Conservation (phyloP, 2,797 vertebrate species). For the Petrocephalus sullivani region DNA sequence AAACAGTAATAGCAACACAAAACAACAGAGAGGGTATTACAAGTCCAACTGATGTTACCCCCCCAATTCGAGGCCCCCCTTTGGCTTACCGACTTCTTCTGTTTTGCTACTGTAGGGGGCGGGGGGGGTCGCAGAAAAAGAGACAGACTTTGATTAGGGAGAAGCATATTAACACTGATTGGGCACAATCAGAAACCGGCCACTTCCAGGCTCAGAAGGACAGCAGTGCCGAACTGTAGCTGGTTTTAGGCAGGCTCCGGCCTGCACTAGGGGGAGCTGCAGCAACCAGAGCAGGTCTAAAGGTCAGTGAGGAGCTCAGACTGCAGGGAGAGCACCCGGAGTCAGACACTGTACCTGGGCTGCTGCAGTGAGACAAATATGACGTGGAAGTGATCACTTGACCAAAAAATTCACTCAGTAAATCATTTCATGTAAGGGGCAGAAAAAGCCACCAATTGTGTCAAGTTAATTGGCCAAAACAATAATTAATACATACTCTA, state of each 20-base stretch:
- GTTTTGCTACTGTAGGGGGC: conserved; percentile 81
- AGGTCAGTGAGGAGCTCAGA: not conserved
- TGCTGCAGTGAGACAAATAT: not conserved
- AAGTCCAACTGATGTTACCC: not conserved
- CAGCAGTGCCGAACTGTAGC: not conserved
- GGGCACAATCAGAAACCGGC: not conserved
- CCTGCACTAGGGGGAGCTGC: not conserved
- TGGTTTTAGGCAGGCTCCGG: not conserved
- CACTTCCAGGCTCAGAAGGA: not conserved
- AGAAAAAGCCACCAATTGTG: not conserved
- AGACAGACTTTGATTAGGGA: not conserved
- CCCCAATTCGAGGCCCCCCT: not conserved
- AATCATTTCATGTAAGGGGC: not conserved
- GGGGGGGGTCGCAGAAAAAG: conserved; percentile 45
- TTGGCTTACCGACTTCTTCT: conserved; percentile 95
- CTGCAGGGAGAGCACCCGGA: not conserved
- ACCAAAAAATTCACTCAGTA: not conserved
- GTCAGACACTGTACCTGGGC: not conserved
- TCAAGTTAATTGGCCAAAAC: not conserved
- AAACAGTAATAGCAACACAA: not conserved
- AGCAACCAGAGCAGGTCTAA: not conserved
- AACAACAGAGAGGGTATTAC: conserved; percentile 19
- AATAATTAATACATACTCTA: not conserved
- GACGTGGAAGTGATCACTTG: not conserved
- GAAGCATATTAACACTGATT: not conserved